Base-by-base conservation (phyloP, 1,140 invertebrate species). In the Bathynomus jamesi region DNA sequence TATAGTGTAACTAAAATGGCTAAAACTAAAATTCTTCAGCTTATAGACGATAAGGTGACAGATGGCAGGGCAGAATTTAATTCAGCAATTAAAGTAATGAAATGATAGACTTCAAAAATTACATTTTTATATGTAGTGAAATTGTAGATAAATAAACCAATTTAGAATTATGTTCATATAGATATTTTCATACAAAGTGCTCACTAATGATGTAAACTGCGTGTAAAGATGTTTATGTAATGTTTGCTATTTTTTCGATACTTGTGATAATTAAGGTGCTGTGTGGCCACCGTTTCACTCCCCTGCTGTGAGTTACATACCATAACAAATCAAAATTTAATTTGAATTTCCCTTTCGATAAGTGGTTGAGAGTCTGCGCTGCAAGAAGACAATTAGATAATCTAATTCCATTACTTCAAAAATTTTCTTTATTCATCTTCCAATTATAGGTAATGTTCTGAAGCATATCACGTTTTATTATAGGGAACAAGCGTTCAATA, bases 221-320 rank as follows among this genome's bases (percentile, higher is more conserved):
- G 29, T 28, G 63, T 65, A 65, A 65, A 65, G 27, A 65, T 28
- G 29, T 30, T 28, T 11, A 17, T 65, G 29, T 28, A 28, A 30
- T 32, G 65, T 72, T 72, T 65, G 65, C 60, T 72, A 72, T 72
- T 72, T 72, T 67, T 72, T 31, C 31, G n/a, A 72, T 72, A 72
- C 65, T 62, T 68, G 65, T 72, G 71, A 72, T 72, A 72, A 67
- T 40, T 72, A 67, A 28, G 71, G 71, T 72, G 71, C 71, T 72
- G 28, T 72, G 53, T 63, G 60, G 28, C 29, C 71, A 67, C 53
- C 61, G 28, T 60, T 61, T 64, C n/a, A n/a, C 61, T 31, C 63
- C 66, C 65, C 60, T 32, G 25, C 29, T 32, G 40, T 25, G 63
- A 40, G 65, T 25, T 11, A 61, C 61, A n/a, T n/a, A 62, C 63